Conservation (phyloP, 2,113 vertebrate genomes). For the Zosterops lateralis region DNA sequence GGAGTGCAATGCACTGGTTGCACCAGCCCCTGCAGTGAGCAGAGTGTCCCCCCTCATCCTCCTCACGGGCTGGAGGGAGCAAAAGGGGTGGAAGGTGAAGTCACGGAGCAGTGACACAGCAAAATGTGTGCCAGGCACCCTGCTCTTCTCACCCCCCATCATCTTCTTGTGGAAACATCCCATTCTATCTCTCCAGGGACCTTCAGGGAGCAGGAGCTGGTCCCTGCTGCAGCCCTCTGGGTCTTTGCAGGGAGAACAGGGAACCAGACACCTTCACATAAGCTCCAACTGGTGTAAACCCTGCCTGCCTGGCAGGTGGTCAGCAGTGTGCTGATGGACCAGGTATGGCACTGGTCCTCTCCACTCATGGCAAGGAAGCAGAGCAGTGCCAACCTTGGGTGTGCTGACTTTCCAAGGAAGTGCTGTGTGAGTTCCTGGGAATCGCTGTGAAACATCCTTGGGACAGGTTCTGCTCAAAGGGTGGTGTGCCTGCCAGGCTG, state of each 20-base stretch:
- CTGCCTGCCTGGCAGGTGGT: background rate
- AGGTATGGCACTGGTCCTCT: background rate
- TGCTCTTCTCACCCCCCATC: background rate
- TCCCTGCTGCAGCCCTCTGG: background rate
- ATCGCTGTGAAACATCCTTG: fast-evolving
- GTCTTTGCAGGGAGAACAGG: background rate
- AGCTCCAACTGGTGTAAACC: background rate
- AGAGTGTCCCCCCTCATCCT: background rate
- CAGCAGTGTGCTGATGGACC: background rate
- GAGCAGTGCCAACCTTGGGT: background rate
- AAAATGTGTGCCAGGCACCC: background rate
- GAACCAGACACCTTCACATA: background rate
- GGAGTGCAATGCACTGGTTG: background rate
- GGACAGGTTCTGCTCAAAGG: background rate
- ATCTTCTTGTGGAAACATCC: background rate
- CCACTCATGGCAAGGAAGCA: fast-evolving
- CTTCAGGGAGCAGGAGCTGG: background rate
- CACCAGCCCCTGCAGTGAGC: background rate
- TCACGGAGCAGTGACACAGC: background rate
- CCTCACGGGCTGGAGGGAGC: background rate
- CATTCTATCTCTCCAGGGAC: background rate
- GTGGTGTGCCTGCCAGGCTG: background rate
- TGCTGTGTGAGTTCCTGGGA: background rate
- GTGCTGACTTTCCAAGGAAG: background rate
- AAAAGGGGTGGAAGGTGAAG: background rate